A percentile compares a stretch with the other conserved stretches of the same genome.
Conservation (phyloP, 2,797 vertebrate species). For the Paratrypauchen microcephalus region DNA sequence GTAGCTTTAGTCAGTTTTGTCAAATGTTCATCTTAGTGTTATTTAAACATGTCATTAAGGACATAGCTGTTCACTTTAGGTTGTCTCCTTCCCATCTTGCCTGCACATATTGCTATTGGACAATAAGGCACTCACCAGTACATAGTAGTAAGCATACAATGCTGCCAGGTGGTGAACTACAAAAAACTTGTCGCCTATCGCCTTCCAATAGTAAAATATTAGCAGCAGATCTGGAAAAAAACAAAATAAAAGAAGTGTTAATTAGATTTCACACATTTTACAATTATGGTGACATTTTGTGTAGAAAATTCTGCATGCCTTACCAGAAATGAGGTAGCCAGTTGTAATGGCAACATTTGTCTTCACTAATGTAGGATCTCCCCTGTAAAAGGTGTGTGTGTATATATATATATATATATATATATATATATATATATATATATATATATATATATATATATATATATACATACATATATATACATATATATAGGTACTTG, state of each 20-base stretch:
- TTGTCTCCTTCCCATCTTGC: slow-evolving; percentile 75
- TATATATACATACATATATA: too few species aligned
- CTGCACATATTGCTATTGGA: slow-evolving; percentile 74
- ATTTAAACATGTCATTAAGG: slow-evolving; percentile 9
- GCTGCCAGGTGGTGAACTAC: slow-evolving; percentile 93
- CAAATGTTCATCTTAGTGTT: background rate
- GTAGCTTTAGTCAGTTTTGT: background rate
- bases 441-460: too few species aligned
- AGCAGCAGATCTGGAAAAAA: slow-evolving; percentile 89
- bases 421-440: background rate
- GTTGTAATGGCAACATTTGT: slow-evolving; percentile 93
- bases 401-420: too few species aligned
- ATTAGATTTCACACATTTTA: slow-evolving; percentile 5
- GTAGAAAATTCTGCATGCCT: slow-evolving; percentile 42
- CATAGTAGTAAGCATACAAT: slow-evolving; percentile 92
- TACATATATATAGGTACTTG: slow-evolving; percentile 2
- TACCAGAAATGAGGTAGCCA: slow-evolving; percentile 99
- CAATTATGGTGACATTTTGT: slow-evolving; percentile 1
- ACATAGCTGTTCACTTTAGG: slow-evolving; percentile 76
- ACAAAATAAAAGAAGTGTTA: slow-evolving; percentile 17
- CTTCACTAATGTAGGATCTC: slow-evolving; percentile 88
- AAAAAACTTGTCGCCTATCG: slow-evolving; percentile 97
- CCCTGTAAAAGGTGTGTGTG: slow-evolving; percentile 78
- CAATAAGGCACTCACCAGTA: slow-evolving; percentile 95
- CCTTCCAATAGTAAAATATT: slow-evolving; percentile 96